Conservation (phyloP, 2,797 vertebrate species). For the Sebastes iracundus region DNA sequence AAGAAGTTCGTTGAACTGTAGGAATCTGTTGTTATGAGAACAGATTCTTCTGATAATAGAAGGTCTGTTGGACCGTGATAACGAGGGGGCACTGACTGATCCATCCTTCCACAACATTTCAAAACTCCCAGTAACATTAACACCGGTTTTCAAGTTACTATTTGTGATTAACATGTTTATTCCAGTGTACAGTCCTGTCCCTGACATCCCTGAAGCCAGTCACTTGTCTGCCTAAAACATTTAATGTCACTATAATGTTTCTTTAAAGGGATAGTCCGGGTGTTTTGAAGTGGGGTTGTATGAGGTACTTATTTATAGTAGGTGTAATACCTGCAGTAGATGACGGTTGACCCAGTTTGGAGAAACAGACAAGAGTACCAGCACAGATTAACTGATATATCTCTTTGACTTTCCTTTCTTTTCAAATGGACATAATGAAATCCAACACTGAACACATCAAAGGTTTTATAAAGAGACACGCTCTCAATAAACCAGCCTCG, state of each 20-base stretch:
- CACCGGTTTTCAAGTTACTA: not conserved
- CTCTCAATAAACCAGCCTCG: not conserved
- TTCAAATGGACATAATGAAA: not conserved
- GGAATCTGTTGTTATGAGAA: constrained; percentile 38
- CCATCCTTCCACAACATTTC: not conserved
- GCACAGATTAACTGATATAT: not conserved
- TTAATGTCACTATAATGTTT: not conserved
- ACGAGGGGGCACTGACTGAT: constrained; percentile 17
- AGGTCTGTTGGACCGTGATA: constrained; percentile 57
- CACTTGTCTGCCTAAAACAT: not conserved
- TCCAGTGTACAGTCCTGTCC: not conserved
- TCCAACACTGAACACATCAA: not conserved
- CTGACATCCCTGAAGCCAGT: not conserved
- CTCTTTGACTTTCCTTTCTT: not conserved
- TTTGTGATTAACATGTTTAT: not conserved
- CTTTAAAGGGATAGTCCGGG: no score
- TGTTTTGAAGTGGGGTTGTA: no score
- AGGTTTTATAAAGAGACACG: not conserved
- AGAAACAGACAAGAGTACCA: no score
- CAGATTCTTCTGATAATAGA: constrained; percentile 41
- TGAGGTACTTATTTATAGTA: no score
- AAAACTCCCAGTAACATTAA: not conserved
- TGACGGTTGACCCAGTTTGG: no score
- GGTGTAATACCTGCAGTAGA: no score
- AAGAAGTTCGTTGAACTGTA: constrained; percentile 22